Percentiles rank a stretch among this genome's conserved stretches.
Conservation (phyloP, 2,113 vertebrate species). For the Mixornis gularis region DNA sequence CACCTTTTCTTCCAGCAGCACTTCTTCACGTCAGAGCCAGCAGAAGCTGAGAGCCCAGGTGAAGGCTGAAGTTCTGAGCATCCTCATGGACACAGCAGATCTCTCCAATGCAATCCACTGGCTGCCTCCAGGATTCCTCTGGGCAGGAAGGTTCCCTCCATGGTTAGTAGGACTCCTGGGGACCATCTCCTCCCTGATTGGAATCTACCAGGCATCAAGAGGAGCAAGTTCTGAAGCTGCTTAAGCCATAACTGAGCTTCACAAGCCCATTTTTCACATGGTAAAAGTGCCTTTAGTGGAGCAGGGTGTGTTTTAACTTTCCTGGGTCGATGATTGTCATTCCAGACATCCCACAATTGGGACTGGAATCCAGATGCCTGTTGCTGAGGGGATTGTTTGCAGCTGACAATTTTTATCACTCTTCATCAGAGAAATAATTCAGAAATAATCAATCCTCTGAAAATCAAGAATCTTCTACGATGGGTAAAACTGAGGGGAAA, state of each 20-base stretch:
- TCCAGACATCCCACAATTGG: not conserved
- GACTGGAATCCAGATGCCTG: not conserved
- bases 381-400: not conserved
- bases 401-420: not conserved
- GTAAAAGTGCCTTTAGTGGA: not conserved
- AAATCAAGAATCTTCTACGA: not conserved
- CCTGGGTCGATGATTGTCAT: not conserved
- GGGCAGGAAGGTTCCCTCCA: slow-evolving; percentile 83
- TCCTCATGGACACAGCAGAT: slow-evolving; percentile 79
- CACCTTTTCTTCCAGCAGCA: not conserved
- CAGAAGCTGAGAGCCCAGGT: not conserved
- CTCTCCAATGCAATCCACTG: slow-evolving; percentile 89
- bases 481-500: not conserved
- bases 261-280: not conserved
- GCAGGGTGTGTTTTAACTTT: not conserved
- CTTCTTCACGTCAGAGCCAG: not conserved
- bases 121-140: slow-evolving; percentile 88
- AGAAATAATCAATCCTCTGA: not conserved
- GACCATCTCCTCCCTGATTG: slow-evolving; percentile 84
- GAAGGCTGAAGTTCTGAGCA: slow-evolving; percentile 71
- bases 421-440: not conserved
- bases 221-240: slow-evolving; percentile 14
- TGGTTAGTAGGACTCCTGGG: slow-evolving; percentile 95
- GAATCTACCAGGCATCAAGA: slow-evolving; percentile 74
- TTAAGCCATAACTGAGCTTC: not conserved